These are phyloP conservation scores for Chionodraco myersi DNA, from an alignment of 2,113 vertebrate genomes.

Conservation along the genomic window DNA sequence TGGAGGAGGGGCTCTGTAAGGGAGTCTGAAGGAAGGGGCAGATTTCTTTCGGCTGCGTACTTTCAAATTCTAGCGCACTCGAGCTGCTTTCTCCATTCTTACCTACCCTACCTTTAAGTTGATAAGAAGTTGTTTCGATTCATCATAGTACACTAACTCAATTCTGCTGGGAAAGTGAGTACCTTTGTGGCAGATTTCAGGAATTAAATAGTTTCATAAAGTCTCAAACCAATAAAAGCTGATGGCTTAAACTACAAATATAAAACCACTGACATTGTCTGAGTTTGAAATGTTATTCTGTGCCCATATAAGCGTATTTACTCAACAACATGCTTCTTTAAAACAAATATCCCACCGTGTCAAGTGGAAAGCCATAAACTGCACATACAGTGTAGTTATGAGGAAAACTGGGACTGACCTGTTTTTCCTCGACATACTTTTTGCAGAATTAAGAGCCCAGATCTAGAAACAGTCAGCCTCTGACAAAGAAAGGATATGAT, in stretches of 20 bases:
- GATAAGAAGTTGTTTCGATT: too few relatives aligned
- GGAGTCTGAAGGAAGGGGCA: too few relatives aligned
- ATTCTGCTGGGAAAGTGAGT: background rate
- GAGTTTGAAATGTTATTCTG: background rate
- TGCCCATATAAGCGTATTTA: background rate
- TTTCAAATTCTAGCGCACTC: too few relatives aligned
- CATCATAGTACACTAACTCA: background rate
- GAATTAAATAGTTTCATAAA: background rate
- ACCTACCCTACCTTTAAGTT: too few relatives aligned
- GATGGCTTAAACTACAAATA: background rate
- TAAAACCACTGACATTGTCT: background rate
- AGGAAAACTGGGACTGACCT: background rate
- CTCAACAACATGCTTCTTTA: background rate
- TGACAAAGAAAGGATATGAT: conserved; percentile 93
- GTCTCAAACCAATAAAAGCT: background rate
- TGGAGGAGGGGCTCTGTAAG: too few relatives aligned
- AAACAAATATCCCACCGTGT: background rate
- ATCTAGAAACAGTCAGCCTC: background rate
- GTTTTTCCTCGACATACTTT: background rate
- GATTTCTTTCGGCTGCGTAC: too few relatives aligned
- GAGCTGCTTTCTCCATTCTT: too few relatives aligned
- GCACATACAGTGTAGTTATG: background rate
- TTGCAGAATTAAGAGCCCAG: background rate
- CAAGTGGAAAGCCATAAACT: background rate
- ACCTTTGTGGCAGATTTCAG: background rate